These are phyloP conservation scores for Ochropleura leucogaster DNA, from an alignment of 2,888 invertebrate genomes.

Conservation along the genomic window DNA sequence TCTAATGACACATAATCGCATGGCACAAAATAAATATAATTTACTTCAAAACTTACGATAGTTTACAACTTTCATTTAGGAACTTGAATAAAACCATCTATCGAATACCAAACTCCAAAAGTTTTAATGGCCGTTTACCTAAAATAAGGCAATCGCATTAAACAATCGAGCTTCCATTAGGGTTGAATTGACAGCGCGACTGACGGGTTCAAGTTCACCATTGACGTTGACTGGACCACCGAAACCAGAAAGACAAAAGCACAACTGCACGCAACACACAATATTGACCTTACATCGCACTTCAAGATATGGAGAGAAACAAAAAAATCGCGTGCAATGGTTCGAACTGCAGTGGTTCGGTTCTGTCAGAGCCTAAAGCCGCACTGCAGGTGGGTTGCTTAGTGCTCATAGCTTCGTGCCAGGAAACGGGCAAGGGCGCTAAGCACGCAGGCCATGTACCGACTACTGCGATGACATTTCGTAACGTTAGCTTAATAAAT, in stretches of 20 bases:
- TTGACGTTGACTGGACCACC: constrained; percentile 48
- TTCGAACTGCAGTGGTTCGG: constrained; percentile 50
- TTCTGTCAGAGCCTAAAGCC: constrained; percentile 47
- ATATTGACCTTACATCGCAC: constrained; percentile 21
- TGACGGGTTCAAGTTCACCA: constrained; percentile 58
- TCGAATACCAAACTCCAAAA: neutral
- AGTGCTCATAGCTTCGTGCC: constrained; percentile 40
- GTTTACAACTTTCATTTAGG: neutral
- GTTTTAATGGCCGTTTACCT: constrained; percentile 37
- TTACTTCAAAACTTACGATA: neutral
- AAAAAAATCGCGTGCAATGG: constrained; percentile 50
- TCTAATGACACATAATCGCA: neutral
- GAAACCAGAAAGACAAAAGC: constrained; percentile 28
- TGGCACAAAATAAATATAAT: neutral
- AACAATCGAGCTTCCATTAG: constrained; percentile 50
- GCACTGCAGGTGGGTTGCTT: constrained; percentile 53
- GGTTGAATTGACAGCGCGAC: constrained; percentile 55
- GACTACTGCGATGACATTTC: constrained; percentile 3
- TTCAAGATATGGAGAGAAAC: neutral
- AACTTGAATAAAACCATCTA: constrained; percentile 2
- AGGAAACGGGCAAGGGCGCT: constrained; percentile 46
- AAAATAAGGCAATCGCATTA: constrained; percentile 59
- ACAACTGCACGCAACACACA: constrained; percentile 25
- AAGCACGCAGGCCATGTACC: constrained; percentile 28
- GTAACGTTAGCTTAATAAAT: constrained; percentile 21